Conservation (phyloP, 2,888 invertebrate genomes). For the Acleris cristana region DNA sequence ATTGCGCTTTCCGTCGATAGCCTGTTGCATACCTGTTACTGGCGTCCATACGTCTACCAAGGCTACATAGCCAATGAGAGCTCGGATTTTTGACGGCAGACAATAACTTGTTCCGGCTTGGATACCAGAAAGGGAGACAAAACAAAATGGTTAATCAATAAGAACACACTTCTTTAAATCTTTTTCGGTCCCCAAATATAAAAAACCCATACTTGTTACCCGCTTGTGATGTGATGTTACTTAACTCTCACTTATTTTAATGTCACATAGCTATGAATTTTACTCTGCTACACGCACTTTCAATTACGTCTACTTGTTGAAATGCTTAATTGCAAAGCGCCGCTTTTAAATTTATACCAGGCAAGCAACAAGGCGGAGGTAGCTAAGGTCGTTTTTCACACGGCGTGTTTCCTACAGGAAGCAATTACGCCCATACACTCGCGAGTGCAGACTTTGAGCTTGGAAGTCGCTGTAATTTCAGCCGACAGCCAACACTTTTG, state of each 20-base stretch:
- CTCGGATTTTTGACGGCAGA: too few species aligned
- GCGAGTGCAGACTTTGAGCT: slow-evolving; percentile 51
- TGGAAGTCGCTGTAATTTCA: slow-evolving; percentile 56
- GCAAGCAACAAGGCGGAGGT: slow-evolving; percentile 50
- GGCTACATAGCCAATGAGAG: slow-evolving; percentile 5
- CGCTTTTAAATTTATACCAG: slow-evolving; percentile 49
- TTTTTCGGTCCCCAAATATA: too few species aligned
- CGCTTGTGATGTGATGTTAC: too few species aligned
- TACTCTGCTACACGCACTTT: not conserved
- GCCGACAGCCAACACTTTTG: slow-evolving; percentile 41
- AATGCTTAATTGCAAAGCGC: slow-evolving; percentile 52
- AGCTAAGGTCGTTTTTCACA: slow-evolving; percentile 59
- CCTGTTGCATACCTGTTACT: slow-evolving; percentile 22
- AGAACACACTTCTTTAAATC: too few species aligned
- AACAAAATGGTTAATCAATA: too few species aligned
- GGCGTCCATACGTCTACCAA: slow-evolving; percentile 15
- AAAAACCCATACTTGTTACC: too few species aligned
- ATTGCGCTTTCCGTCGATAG: not conserved
- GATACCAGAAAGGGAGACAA: too few species aligned
- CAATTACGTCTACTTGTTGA: not conserved
- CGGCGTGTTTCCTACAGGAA: slow-evolving; percentile 64
- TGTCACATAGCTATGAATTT: too few species aligned
- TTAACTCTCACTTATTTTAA: too few species aligned
- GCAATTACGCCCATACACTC: slow-evolving; percentile 47
- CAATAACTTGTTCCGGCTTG: too few species aligned